These are phyloP conservation scores for Meloidogyne hapla DNA, from an alignment of 1,140 invertebrate genomes.

Conservation along the genomic window DNA sequence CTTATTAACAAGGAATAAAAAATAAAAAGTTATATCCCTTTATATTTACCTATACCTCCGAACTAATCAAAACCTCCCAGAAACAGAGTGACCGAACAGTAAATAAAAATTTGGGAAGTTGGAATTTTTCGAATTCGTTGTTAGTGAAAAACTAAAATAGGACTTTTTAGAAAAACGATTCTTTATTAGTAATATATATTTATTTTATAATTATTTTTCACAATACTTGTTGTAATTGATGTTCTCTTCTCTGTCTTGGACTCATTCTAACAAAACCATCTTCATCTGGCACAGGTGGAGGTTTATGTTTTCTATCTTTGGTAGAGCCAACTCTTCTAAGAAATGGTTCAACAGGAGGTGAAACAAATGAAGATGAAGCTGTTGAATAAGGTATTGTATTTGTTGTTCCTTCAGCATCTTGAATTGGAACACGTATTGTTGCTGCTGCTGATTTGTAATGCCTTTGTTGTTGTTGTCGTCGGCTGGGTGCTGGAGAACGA, in stretches of 20 bases:
- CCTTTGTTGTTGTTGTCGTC: background rate
- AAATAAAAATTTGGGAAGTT: too few relatives aligned
- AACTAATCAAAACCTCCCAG: too few relatives aligned
- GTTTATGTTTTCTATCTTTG: slow-evolving; percentile 20
- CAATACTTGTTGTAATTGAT: slow-evolving; percentile 16
- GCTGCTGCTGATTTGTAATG: background rate
- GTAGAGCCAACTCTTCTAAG: slow-evolving; percentile 30
- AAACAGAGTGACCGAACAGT: too few relatives aligned
- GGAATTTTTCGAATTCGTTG: too few relatives aligned
- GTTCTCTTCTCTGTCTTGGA: slow-evolving; percentile 23
- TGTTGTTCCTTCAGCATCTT: slow-evolving; percentile 2
- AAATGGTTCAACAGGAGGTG: slow-evolving; percentile 34
- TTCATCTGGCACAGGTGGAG: slow-evolving; percentile 42
- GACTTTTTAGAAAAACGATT: too few relatives aligned
- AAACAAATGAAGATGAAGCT: slow-evolving; percentile 2
- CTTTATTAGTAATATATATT: background rate
- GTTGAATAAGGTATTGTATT: background rate
- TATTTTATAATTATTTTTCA: background rate
- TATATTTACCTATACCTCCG: too few relatives aligned
- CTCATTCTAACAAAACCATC: slow-evolving; percentile 46
- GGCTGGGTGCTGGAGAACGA: slow-evolving; percentile 34
- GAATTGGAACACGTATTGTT: background rate
- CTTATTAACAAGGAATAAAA: too few relatives aligned
- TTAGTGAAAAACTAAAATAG: too few relatives aligned
- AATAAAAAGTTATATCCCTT: too few relatives aligned